Conservation (phyloP, 2,113 vertebrate genomes). For the Pseudois nayaur region DNA sequence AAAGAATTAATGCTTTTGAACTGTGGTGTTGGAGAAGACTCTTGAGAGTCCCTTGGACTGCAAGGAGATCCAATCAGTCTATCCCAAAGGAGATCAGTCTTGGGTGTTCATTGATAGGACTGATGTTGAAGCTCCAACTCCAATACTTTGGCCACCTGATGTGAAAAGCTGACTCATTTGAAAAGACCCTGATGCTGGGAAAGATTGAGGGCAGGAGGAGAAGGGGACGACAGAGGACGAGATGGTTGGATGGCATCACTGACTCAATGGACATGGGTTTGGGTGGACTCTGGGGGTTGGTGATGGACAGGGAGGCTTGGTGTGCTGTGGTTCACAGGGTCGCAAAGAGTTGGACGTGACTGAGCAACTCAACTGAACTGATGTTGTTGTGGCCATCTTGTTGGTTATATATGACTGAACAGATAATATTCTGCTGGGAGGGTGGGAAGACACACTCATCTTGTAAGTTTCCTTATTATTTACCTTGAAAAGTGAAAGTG, state of each 20-base stretch:
- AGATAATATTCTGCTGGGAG: not conserved
- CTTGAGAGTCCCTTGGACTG: not conserved
- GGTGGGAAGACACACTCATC: not conserved
- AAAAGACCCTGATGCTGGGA: not conserved
- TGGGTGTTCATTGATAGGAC: not conserved
- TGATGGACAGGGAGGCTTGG: not conserved
- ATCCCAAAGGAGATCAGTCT: not conserved
- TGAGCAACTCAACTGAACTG: not conserved
- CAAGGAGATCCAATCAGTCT: not conserved
- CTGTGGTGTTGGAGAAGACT: not conserved
- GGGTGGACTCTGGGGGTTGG: not conserved
- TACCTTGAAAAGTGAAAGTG: not conserved
- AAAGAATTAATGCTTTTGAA: not conserved
- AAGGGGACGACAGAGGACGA: not conserved
- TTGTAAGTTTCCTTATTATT: not conserved
- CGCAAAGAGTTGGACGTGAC: rapidly evolving
- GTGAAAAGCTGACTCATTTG: not conserved
- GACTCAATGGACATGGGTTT: not conserved
- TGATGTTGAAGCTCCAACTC: not conserved
- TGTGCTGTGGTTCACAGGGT: not conserved
- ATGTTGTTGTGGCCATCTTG: not conserved
- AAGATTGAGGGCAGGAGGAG: not conserved
- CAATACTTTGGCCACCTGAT: not conserved
- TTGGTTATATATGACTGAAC: not conserved
- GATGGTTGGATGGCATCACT: not conserved